Base-by-base conservation (phyloP, 2,113 vertebrate genomes). In the Tinamus guttatus region DNA sequence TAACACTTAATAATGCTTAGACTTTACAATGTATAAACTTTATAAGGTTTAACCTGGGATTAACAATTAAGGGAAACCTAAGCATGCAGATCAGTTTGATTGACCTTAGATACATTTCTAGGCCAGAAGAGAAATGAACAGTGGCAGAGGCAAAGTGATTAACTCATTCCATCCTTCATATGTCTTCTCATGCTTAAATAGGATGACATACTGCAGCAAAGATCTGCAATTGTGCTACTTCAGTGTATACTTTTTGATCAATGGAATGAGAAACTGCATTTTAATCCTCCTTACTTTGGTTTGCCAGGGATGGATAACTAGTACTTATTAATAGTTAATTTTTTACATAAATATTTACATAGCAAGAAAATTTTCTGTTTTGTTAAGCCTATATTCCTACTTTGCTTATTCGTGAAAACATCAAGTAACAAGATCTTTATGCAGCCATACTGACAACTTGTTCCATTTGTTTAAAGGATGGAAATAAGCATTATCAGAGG, bases 311-410 rank as follows among this genome's bases (percentile, higher is more conserved):
- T 71, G 24, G 70, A 30, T 38, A 30, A 78, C 69, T 30, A 16
- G 15, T n/a, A 45, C 70, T 65, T 82, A 54, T 16, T 76, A 91
- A 87, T 52, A 93, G 93, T 56, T 95, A 88, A 30, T 6, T 21
- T 96, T 98, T 98, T 97, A 94, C 95, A 96, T 97, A 47, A 63
- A 45, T 75, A 94, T 96, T 96, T 96, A 67, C 82, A 91, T 60
- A 71, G 68, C 60, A 95, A 95, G 90, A 47, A 95, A 97, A 81
- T 69, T 56, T 7, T 34, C 45, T 94, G 64, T 30, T 90, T 84
- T 87, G 80, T 93, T 93, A 89, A 94, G 70, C 54, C 63, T 65
- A n/a, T 68, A 56, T 76, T 63, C 58, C 68, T 96, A 30, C 22
- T 97, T 97, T 97, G 95, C 91, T 97, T 97, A 87, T 70, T 89